phyloP scores from a whole-genome alignment of 2,797 vertebrate genomes.

The Amazona finschi region DNA sequence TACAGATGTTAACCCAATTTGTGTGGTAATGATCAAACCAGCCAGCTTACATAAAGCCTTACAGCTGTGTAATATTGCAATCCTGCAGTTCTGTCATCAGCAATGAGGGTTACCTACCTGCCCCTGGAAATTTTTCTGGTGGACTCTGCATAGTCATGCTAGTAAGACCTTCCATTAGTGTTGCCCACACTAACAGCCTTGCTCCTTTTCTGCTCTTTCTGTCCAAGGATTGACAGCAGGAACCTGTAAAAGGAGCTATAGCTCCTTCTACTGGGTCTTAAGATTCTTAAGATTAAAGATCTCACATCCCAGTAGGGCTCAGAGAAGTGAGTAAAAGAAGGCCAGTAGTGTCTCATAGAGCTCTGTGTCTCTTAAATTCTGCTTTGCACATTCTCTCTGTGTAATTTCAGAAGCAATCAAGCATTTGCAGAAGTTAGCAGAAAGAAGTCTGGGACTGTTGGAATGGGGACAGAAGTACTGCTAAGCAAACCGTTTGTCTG shows the following conservation, averaged over 20 bases:
- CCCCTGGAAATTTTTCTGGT: not conserved
- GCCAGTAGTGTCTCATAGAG: not conserved
- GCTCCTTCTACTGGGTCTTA: constrained; percentile 50
- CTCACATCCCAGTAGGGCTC: not conserved
- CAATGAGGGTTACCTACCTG: not conserved
- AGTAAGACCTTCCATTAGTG: constrained; percentile 2
- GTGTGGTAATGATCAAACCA: constrained; percentile 51
- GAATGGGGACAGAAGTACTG: not conserved
- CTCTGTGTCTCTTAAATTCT: not conserved
- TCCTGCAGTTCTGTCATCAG: not conserved
- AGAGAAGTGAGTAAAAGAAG: not conserved
- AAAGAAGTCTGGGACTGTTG: not conserved
- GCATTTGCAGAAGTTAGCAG: not conserved
- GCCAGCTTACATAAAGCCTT: not conserved
- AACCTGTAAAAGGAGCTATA: constrained; percentile 1
- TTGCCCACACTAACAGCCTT: not conserved
- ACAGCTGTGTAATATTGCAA: not conserved
- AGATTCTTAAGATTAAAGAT: not conserved
- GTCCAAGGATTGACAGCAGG: not conserved
- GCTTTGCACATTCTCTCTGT: not conserved
- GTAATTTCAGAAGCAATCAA: constrained; percentile 9
- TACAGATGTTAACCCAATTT: constrained; percentile 38
- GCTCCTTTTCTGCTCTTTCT: not conserved
- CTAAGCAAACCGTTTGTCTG: constrained; percentile 26
- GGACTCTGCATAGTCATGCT: constrained; percentile 13